Conservation (phyloP, 2,888 invertebrate genomes). For the Lithophane leautieri region DNA sequence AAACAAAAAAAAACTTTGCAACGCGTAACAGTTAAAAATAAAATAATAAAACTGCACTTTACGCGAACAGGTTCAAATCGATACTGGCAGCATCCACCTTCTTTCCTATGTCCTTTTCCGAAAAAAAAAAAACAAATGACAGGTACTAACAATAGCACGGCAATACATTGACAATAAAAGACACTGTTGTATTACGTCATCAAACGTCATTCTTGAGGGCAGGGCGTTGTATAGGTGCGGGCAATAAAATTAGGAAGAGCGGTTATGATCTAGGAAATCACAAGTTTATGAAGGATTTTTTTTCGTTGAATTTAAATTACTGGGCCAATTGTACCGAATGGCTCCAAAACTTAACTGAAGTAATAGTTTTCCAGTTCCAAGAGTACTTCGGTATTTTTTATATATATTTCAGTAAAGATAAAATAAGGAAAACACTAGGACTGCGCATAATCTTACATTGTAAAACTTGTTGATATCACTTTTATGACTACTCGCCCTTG, state of each 20-base stretch:
- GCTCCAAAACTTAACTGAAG: neutral
- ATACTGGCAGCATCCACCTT: slow-evolving; percentile 81
- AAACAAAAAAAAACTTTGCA: slow-evolving; percentile 22
- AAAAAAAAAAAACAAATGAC: slow-evolving; percentile 79
- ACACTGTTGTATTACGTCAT: slow-evolving; percentile 65
- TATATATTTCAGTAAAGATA: slow-evolving; percentile 5
- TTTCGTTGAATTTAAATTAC: neutral
- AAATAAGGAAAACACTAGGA: slow-evolving; percentile 6
- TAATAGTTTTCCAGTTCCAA: neutral
- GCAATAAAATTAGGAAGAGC: slow-evolving; percentile 8
- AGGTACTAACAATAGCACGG: slow-evolving; percentile 78
- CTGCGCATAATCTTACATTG: slow-evolving; percentile 13
- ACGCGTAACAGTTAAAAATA: slow-evolving; percentile 35
- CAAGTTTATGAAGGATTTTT: neutral
- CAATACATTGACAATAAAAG: slow-evolving; percentile 68
- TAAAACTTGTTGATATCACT: neutral
- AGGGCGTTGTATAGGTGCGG: slow-evolving; percentile 42
- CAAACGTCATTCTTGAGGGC: slow-evolving; percentile 22
- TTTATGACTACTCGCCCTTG: slow-evolving; percentile 3
- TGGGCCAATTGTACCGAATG: neutral
- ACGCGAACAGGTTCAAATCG: slow-evolving; percentile 84
- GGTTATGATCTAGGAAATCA: neutral
- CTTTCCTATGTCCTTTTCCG: slow-evolving; percentile 87
- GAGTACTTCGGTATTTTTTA: neutral
- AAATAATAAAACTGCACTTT: slow-evolving; percentile 82